phyloP scores from a whole-genome alignment of 1,140 invertebrate species.

The Euwallacea similis region DNA sequence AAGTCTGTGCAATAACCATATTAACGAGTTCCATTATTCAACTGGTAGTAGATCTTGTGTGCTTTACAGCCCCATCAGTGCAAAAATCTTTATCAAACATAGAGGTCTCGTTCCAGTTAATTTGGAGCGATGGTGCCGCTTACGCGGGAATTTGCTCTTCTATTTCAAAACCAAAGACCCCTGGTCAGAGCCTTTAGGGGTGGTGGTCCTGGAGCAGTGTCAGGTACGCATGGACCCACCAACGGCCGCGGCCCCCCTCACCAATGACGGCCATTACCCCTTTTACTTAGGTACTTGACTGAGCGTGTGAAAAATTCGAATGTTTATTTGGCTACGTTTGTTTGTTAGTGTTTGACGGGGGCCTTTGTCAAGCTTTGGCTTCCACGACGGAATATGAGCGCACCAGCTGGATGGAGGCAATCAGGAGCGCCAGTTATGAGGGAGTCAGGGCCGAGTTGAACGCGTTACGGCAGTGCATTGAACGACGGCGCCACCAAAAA shows the following conservation, averaged over 20 bases:
- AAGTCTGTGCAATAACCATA: no score
- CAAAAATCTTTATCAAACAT: no score
- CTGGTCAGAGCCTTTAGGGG: conserved; percentile 83
- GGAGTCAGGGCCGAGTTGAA: conserved; percentile 77
- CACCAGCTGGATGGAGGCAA: conserved; percentile 82
- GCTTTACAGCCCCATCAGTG: no score
- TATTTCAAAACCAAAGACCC: conserved; percentile 90
- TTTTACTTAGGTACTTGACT: conserved; percentile 66
- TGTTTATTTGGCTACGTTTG: background rate
- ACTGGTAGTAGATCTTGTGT: no score
- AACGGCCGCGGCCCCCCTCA: conserved; percentile 56
- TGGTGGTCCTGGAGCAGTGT: conserved; percentile 87
- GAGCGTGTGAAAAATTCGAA: background rate
- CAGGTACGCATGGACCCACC: conserved; percentile 70
- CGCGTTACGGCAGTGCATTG: conserved; percentile 64
- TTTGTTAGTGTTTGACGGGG: conserved; percentile 78
- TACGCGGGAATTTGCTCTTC: conserved; percentile 91
- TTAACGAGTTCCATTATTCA: no score
- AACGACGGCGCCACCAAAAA: conserved; percentile 62
- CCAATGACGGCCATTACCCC: conserved; percentile 63
- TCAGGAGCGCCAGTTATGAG: conserved; percentile 83
- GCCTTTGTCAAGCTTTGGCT: conserved; percentile 76
- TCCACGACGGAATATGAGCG: conserved; percentile 79
- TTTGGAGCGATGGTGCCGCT: conserved; percentile 84
- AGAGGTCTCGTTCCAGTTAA: conserved; percentile 63